Evolutionary conservation across 1,140 invertebrate genomes (phyloP).

Genomic region (Onthophagus taurus): DNA sequence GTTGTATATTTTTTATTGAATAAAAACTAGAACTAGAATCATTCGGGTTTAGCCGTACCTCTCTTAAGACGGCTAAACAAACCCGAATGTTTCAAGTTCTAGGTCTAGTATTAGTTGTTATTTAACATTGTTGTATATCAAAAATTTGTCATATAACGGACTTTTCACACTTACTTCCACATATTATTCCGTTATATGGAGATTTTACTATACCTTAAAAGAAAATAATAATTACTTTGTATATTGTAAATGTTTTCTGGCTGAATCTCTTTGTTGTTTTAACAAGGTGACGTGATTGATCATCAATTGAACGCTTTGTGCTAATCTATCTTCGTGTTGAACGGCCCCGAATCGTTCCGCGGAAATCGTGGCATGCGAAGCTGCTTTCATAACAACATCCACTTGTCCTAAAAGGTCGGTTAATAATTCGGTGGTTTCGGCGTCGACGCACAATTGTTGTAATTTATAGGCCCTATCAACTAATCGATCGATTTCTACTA

Average conservation of each 20-base stretch:
- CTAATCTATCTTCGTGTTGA: slow-evolving; percentile 33
- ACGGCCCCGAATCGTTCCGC: slow-evolving; percentile 35
- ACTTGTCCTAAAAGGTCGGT: slow-evolving; percentile 26
- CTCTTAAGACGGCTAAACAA: too few species aligned
- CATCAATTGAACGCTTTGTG: slow-evolving; percentile 33
- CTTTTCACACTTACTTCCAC: too few species aligned
- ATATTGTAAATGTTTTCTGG: slow-evolving; percentile 33
- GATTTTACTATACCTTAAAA: too few species aligned
- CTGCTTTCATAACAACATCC: slow-evolving; percentile 30
- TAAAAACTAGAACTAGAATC: too few species aligned
- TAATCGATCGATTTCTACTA: slow-evolving; percentile 29
- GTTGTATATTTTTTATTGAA: too few species aligned
- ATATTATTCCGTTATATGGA: too few species aligned
- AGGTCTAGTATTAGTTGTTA: too few species aligned
- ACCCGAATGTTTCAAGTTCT: too few species aligned
- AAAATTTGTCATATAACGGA: too few species aligned
- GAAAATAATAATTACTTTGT: slow-evolving; percentile 29
- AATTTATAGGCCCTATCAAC: slow-evolving; percentile 27
- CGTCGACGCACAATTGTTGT: slow-evolving; percentile 31
- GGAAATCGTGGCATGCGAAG: slow-evolving; percentile 26
- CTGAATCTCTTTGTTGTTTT: slow-evolving; percentile 35
- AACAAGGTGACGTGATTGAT: slow-evolving; percentile 31
- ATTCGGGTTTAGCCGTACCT: too few species aligned
- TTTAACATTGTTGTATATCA: too few species aligned
- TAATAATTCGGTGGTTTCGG: slow-evolving; percentile 32